These are phyloP conservation scores for Ginglymostoma cirratum DNA, from an alignment of 2,113 vertebrate genomes.

Conservation along the genomic window DNA sequence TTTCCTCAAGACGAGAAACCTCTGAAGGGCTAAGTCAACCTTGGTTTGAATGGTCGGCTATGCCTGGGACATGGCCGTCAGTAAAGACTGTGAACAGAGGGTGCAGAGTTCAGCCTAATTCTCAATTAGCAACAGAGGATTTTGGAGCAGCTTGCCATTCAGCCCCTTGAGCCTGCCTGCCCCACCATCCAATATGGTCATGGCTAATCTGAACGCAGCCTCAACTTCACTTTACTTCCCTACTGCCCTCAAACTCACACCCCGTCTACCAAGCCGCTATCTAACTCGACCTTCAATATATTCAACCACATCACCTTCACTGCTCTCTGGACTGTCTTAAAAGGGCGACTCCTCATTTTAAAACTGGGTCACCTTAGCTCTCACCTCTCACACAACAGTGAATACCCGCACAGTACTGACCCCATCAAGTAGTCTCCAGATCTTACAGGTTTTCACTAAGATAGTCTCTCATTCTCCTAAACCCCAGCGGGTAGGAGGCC, in stretches of 20 bases:
- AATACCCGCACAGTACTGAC: neutral
- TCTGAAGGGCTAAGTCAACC: too few species aligned
- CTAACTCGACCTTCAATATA: neutral
- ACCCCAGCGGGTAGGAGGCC: too few species aligned
- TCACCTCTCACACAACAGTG: neutral
- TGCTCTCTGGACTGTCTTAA: neutral
- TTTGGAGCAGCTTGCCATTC: neutral
- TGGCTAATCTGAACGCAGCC: neutral
- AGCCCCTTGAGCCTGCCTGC: neutral
- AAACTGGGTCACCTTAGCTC: neutral
- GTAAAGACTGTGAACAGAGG: neutral
- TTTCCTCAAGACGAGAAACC: neutral
- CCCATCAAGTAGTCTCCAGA: neutral
- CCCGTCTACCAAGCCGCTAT: neutral
- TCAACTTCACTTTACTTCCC: neutral
- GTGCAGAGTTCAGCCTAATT: neutral
- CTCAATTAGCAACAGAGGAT: neutral
- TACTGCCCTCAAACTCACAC: neutral
- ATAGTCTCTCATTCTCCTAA: too few species aligned
- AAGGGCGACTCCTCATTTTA: neutral
- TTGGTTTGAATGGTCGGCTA: neutral
- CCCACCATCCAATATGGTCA: neutral
- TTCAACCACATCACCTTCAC: neutral
- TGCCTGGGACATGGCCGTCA: neutral
- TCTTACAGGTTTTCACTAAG: neutral